These are phyloP conservation scores for Enteromius viviparus DNA, from an alignment of 2,797 vertebrate species.

Conservation along the genomic window DNA sequence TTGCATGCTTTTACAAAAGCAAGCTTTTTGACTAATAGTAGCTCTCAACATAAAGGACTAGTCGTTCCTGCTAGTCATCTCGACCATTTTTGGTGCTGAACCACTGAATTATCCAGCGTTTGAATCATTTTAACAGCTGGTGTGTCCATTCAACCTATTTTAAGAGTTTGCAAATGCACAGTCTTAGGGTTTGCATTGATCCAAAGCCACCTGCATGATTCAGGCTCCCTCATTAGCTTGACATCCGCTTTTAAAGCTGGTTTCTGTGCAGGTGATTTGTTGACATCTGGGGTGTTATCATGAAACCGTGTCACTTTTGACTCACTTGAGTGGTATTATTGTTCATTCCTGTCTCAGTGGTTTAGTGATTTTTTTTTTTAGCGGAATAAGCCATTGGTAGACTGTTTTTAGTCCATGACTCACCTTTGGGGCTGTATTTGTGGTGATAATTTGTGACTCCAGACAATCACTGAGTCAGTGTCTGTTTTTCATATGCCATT, in stretches of 20 bases:
- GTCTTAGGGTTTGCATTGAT: not conserved
- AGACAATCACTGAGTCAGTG: conserved; percentile 12
- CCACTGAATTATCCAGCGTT: not conserved
- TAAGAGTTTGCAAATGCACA: not conserved
- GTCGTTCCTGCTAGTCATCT: not conserved
- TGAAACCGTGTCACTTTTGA: conserved; percentile 2
- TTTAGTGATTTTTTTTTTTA: conserved; percentile 11
- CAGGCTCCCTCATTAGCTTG: not conserved
- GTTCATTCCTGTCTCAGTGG: conserved; percentile 60
- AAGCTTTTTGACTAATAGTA: conserved; percentile 27
- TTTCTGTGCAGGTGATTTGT: conserved; percentile 52
- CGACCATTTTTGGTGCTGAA: not conserved
- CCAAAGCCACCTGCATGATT: conserved; percentile 25
- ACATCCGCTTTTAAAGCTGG: not conserved
- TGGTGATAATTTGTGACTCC: conserved; percentile 15
- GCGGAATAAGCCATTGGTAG: conserved; percentile 2
- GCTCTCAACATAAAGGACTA: not conserved
- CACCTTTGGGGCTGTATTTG: conserved; percentile 19
- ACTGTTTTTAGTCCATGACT: conserved; percentile 44
- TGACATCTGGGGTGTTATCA: conserved; percentile 50
- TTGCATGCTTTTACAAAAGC: conserved; percentile 3
- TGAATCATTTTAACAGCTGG: not conserved
- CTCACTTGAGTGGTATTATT: conserved; percentile 54
- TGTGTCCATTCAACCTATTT: not conserved
- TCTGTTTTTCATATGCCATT: conserved; percentile 12